Evolutionary conservation across 2,113 vertebrate genomes (phyloP), one percentile per base, ranked within the genome.

Genomic region (Nibea coibor): DNA sequence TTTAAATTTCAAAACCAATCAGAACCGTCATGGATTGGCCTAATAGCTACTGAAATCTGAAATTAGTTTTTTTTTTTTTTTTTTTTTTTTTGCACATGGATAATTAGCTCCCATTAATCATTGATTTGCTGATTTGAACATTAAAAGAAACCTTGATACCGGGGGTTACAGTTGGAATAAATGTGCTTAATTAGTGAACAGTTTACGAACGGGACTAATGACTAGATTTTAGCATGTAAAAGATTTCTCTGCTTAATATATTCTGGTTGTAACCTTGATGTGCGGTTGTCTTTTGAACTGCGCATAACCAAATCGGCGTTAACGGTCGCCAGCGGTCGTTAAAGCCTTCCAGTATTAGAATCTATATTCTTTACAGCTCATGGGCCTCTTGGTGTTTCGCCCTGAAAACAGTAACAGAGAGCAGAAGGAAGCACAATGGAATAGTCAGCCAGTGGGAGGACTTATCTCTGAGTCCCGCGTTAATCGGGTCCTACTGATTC

Each of bases 381-480:
- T 76, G 42, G 42, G 45, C 22, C 72, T 80, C 43, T 70, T 43
- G 15, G 53, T 63, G 39, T 75, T 80, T 57, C 45, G 66, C 47
- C 4, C 50, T 81, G 62, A 78, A 81, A 80, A 64, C 58, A 70
- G 43, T 74, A 75, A 59, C 63, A 74, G 22, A 51, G 42, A 80
- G 58, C 57, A 59, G 59, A 69, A 71, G 51, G 72, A 58, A 65
- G 57, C 69, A 81, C 76, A 81, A 74, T 64, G 47, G 39, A 84
- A 35, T 11, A 79, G 62, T 65, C 16, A 15, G 68, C 61, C 86
- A 57, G 53, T 65, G 58, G 50, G 48, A 81, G 73, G 5, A 22
- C 78, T 90, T 87, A 92, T 89, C 82, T 79, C 74, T 50, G 24
- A 77, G 81, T 77, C 53, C 65, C 61, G 35, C 64, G 61, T 75